Evolutionary conservation across 1,140 invertebrate genomes (phyloP), one percentile per base, ranked within the genome.

Genomic region (Mizuhopecten yessoensis): DNA sequence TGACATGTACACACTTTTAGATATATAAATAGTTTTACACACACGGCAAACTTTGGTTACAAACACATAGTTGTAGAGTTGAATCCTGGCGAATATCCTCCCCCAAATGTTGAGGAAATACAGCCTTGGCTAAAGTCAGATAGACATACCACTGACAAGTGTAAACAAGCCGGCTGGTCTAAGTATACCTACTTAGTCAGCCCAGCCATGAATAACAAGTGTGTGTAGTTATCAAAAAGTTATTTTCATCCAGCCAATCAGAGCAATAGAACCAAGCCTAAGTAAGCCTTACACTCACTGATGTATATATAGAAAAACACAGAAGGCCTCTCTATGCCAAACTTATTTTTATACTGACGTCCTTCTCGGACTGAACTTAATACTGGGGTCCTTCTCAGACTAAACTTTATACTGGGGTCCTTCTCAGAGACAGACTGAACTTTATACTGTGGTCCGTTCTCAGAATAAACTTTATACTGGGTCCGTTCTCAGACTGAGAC

Each of bases 171-270:
- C n/a, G 23, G 23, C 23, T 75, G 57, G 29, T n/a, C 57, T 75
- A 75, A 75, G 57, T 75, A 75, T 29, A 75, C 57, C 57, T 75
- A 57, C 57, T 75, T 75, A 75, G 57, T 75, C n/a, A 3, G 1
- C 57, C 57, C 11, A 75, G 57, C 57, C 57, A 75, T 75, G 57
- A 75, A 75, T 17, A 75, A 75, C 57, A 75, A 75, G 57, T 75
- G 57, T 75, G 17, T 75, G n/a, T 75, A 75, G 57, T 75, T 75
- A 75, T 75, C 57, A 75, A 75, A 75, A 75, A 75, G 57, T 75
- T 75, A 75, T 75, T 75, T 75, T 75, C 23, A 75, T 75, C 57
- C 57, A 75, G n/a, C 57, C 57, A 75, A 75, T 75, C 57, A 75
- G 57, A 75, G 57, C 57, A 29, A 20, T 10, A 17, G 42, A 17